These are phyloP conservation scores for Halictus rubicundus DNA, from an alignment of 1,140 invertebrate genomes.

Conservation along the genomic window DNA sequence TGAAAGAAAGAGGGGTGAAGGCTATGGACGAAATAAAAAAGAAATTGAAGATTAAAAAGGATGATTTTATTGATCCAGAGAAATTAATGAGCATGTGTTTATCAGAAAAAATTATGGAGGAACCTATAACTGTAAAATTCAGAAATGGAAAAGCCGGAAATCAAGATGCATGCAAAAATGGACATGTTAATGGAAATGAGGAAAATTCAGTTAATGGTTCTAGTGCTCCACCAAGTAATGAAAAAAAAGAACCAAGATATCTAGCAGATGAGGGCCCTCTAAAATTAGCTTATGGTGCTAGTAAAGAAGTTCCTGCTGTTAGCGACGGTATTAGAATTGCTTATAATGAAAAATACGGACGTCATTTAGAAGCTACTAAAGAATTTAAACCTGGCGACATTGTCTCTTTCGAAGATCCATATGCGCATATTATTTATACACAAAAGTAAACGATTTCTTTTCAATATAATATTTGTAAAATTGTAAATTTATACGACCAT, in stretches of 20 bases:
- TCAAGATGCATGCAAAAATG: slow-evolving; percentile 9
- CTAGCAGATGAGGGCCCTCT: slow-evolving; percentile 66
- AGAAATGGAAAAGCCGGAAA: slow-evolving; percentile 1
- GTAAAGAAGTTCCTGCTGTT: slow-evolving; percentile 81
- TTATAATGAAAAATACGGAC: slow-evolving; percentile 83
- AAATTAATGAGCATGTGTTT: slow-evolving; percentile 5
- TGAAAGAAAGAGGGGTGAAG: slow-evolving; percentile 72
- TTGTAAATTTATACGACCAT: too few relatives aligned
- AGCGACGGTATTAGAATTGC: slow-evolving; percentile 83
- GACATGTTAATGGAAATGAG: slow-evolving; percentile 23
- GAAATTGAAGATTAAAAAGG: slow-evolving; percentile 39
- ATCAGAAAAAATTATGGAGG: slow-evolving; percentile 3
- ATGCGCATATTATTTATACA: slow-evolving; percentile 85
- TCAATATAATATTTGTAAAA: too few relatives aligned
- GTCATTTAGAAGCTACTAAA: slow-evolving; percentile 85
- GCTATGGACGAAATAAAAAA: slow-evolving; percentile 70
- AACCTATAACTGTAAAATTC: background rate
- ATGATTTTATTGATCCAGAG: slow-evolving; percentile 19
- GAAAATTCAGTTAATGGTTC: background rate
- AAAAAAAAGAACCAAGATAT: slow-evolving; percentile 64
- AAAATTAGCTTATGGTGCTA: slow-evolving; percentile 69
- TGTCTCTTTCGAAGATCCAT: slow-evolving; percentile 90
- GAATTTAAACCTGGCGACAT: slow-evolving; percentile 89
- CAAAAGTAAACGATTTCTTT: slow-evolving; percentile 78
- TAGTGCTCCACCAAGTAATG: background rate